Evolutionary conservation across 37 sponge, comb jelly and placozoan species (phyloP), one percentile per base, ranked within the genome.

Genomic region (Oopsacas minuta): DNA sequence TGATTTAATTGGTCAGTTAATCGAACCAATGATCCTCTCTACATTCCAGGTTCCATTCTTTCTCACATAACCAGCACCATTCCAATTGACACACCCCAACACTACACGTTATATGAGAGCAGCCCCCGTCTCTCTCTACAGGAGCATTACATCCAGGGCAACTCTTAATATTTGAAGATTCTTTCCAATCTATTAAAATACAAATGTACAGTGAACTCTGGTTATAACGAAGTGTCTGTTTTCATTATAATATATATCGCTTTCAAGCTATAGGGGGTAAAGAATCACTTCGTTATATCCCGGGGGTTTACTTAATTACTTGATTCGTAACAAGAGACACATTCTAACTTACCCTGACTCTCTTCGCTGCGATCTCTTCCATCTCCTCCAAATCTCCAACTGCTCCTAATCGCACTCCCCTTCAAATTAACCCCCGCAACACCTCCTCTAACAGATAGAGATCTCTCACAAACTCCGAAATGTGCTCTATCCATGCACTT

Each of bases 1-100:
- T 42, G 49, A 15, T 42, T 42, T 42, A 15, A 15, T 42, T 42
- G 49, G 49, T 42, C 15, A 42, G 8, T 42, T 34, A 61, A 34
- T 61, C 75, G 75, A 61, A 61, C 75, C 75, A 61, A 34, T 61
- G 75, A 34, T 61, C 75, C 30, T 61, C 75, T n/a, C 75, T 10
- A 61, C 75, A 61, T 34, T 61, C 75, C 75, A 61, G 75, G 28
- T 10, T 61, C 75, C 75, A 61, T 61, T 61, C 28, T 34, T 61
- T 61, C 22, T 12, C 75, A 12, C 75, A 61, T 5, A 61, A 5
- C 75, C 75, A 61, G 75, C 75, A 61, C 75, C 75, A 61, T 34
- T 61, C 75, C 5, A 61, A 12, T 7, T 12, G 17, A n/a, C 75
- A 61, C 75, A 61, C 75, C 28, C 75, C 75, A 5, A 61, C 28